phyloP scores from a whole-genome alignment of 2,888 invertebrate genomes.

The Lucinisca nassula region DNA sequence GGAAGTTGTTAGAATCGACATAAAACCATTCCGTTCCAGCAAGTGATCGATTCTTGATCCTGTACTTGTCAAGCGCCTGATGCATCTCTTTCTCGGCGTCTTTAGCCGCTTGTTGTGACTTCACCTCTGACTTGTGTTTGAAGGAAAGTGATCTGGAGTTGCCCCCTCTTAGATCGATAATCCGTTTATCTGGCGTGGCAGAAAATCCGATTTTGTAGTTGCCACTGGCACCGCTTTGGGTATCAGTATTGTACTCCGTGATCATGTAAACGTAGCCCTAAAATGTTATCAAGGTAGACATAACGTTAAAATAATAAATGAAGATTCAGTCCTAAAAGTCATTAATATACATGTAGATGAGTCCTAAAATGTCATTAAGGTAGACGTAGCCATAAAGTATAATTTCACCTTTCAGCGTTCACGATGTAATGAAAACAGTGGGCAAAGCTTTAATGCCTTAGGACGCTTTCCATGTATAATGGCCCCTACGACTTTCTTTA shows the following conservation, averaged over 20 bases:
- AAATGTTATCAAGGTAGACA: no score
- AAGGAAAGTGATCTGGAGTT: background rate
- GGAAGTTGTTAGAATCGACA: background rate
- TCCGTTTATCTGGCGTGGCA: background rate
- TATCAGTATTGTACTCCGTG: background rate
- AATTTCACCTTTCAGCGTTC: no score
- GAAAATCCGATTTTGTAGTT: constrained; percentile 3
- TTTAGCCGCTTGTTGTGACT: background rate
- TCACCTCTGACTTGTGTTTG: background rate
- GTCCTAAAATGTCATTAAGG: no score
- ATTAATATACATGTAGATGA: no score
- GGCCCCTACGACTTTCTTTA: no score
- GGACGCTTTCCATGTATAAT: no score
- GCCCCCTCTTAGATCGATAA: background rate
- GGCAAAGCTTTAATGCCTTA: no score
- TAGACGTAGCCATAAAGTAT: no score
- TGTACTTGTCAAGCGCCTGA: background rate
- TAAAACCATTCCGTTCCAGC: background rate
- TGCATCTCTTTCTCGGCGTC: background rate
- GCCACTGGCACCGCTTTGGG: background rate
- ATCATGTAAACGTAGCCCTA: background rate
- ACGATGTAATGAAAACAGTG: no score
- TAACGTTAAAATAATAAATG: no score
- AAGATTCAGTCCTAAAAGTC: no score
- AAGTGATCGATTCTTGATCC: background rate